phyloP scores from a whole-genome alignment of 1,140 invertebrate species.

The Cherax quadricarinatus region DNA sequence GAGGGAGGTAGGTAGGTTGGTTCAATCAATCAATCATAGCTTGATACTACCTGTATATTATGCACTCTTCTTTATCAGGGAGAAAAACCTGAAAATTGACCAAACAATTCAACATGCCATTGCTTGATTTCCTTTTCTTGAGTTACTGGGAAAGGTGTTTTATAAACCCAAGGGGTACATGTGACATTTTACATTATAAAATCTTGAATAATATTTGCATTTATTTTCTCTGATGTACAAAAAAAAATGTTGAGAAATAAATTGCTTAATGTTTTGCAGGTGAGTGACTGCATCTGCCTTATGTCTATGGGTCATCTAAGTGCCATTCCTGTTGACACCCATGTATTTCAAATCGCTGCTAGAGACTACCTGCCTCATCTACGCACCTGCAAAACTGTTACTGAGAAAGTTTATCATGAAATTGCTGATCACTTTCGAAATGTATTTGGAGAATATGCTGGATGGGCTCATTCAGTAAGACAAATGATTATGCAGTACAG shows the following conservation, averaged over 20 bases:
- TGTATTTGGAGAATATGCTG: constrained; percentile 91
- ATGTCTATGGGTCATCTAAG: constrained; percentile 95
- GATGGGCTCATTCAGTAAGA: constrained; percentile 95
- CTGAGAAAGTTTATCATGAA: constrained; percentile 89
- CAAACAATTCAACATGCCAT: no score
- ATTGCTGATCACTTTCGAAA: constrained; percentile 88
- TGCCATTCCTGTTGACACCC: constrained; percentile 96
- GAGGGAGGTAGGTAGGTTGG: no score
- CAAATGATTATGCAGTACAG: background rate
- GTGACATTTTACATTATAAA: no score
- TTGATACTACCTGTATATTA: no score
- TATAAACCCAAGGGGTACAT: no score
- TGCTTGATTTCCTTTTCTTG: no score
- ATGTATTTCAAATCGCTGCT: constrained; percentile 94
- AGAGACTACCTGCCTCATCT: constrained; percentile 90
- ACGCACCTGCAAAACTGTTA: constrained; percentile 86
- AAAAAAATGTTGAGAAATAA: background rate
- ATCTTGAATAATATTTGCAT: no score
- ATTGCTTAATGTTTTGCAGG: constrained; percentile 79
- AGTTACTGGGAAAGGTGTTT: no score
- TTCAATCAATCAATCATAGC: no score
- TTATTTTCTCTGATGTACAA: no score
- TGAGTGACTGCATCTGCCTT: constrained; percentile 98
- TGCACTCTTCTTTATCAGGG: no score
- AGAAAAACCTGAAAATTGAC: no score